Percentiles rank a stretch among this genome's conserved stretches.
Evolutionary conservation across 2,888 invertebrate genomes (phyloP).

Genomic region (Drepana falcataria): DNA sequence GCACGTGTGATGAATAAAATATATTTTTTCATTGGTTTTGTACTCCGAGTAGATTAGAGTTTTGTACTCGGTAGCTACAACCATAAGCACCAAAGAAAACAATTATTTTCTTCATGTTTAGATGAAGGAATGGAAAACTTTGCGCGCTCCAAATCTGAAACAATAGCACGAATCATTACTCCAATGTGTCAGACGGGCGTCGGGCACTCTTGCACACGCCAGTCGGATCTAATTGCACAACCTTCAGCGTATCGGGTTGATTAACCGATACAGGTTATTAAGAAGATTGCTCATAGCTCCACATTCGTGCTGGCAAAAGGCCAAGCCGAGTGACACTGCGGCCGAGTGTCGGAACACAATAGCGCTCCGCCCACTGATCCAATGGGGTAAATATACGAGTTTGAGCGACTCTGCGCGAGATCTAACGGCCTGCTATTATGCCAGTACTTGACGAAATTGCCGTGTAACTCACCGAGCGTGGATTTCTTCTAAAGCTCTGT

Average conservation of each 20-base stretch:
- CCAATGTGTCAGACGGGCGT: constrained; percentile 13
- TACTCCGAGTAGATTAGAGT: no score
- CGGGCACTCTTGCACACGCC: constrained; percentile 19
- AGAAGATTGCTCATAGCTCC: constrained; percentile 64
- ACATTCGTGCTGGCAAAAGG: constrained; percentile 58
- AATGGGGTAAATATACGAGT: constrained; percentile 42
- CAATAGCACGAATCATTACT: constrained; percentile 2
- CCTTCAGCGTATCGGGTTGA: constrained; percentile 62
- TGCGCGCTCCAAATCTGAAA: not conserved
- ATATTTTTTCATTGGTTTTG: no score
- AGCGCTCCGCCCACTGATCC: constrained; percentile 45
- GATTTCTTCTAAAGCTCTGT: not conserved
- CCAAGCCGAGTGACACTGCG: constrained; percentile 46
- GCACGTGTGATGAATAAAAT: no score
- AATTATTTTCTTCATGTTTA: no score
- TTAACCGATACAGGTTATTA: constrained; percentile 72
- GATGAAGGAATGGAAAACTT: not conserved
- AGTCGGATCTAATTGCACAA: constrained; percentile 44
- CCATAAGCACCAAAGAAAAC: no score
- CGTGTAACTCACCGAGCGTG: constrained; percentile 18
- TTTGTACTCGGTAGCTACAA: no score
- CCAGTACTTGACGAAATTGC: constrained; percentile 23
- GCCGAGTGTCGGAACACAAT: constrained; percentile 38
- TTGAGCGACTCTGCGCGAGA: constrained; percentile 30
- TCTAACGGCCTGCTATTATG: constrained; percentile 10